Base-by-base conservation (phyloP, 1,140 invertebrate genomes). In the Batillaria attramentaria region DNA sequence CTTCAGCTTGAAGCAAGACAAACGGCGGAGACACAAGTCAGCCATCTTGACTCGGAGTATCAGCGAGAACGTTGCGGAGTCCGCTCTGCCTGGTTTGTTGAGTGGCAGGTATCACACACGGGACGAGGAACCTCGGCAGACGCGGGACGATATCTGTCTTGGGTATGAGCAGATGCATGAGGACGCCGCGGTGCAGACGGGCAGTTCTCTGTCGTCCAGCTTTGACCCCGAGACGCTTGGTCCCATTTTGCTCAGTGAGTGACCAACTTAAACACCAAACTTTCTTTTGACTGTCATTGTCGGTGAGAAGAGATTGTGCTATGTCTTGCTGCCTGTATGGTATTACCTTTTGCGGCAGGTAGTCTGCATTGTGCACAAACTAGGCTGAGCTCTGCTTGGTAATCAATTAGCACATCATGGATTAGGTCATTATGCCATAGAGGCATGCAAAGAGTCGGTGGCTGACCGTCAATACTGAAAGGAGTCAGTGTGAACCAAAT, bases 141-240 rank as follows among this genome's bases (percentile, higher is more conserved):
- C 82, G 2, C 69, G 80, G 3, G 87, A 88, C 84, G 87, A 87
- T 72, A 75, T 86, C 75, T 82, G 78, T 73, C 33, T 86, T 3
- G 66, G 72, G 57, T 60, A 79, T 0, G 84, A 86, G 10, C 39
- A 77, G 35, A 42, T 65, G n/a, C 50, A 46, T 20, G 84, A 87
- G 50, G 85, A 88, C 72, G 84, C 83, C 5, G 87, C 81, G 5
- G 85, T 87, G 39, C 87, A 88, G 79, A 88, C 87, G 13, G 87
- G 87, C 2, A 79, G 83, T 18, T 88, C 87, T 18, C 70, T 88
- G 31, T 82, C 79, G 6, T 84, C 79, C 33, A 54, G 80, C 46
- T 35, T 84, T 31, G 86, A 87, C 54, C 79, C 66, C 65, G 73
- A 82, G 20, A 31, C 79, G 10, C 62, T 84, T 39, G 81, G 82